phyloP scores from a whole-genome alignment of 2,888 invertebrate species.

The Eupithecia exiguata region DNA sequence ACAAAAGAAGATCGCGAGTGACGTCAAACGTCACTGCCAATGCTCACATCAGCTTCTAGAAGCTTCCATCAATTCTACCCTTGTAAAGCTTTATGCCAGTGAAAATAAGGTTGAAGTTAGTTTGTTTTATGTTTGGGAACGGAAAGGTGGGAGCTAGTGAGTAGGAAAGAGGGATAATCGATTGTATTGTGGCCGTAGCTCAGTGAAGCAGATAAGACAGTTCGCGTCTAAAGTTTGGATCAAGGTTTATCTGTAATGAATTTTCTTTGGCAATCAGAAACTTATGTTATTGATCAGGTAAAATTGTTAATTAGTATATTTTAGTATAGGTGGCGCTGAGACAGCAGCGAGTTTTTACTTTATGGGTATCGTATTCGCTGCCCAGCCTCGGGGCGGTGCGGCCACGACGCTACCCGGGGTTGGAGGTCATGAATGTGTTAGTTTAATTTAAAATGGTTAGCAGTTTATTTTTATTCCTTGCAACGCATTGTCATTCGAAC shows the following conservation, averaged over 20 bases:
- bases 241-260: neutral
- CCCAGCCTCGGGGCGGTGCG: no score
- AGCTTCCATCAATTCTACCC: slow-evolving; percentile 13
- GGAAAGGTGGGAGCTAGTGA: slow-evolving; percentile 38
- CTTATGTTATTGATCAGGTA: neutral
- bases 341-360: no score
- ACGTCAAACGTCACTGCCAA: slow-evolving; percentile 64
- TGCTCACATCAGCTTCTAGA: slow-evolving; percentile 40
- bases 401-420: no score
- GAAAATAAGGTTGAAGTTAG: slow-evolving; percentile 28
- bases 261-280: neutral
- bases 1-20: slow-evolving; percentile 66
- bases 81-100: slow-evolving; percentile 11
- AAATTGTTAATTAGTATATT: no score
- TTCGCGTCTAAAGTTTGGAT: neutral
- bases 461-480: no score
- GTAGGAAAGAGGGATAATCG: slow-evolving; percentile 51
- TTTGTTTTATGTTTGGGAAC: neutral
- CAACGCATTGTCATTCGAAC: no score
- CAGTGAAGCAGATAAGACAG: slow-evolving; percentile 34
- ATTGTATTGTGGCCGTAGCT: slow-evolving; percentile 53
- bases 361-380: no score
- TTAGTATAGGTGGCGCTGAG: no score
- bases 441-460: no score
- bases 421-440: no score